These are phyloP conservation scores for Sylvia atricapilla DNA, from an alignment of 2,113 vertebrate genomes.

Conservation along the genomic window DNA sequence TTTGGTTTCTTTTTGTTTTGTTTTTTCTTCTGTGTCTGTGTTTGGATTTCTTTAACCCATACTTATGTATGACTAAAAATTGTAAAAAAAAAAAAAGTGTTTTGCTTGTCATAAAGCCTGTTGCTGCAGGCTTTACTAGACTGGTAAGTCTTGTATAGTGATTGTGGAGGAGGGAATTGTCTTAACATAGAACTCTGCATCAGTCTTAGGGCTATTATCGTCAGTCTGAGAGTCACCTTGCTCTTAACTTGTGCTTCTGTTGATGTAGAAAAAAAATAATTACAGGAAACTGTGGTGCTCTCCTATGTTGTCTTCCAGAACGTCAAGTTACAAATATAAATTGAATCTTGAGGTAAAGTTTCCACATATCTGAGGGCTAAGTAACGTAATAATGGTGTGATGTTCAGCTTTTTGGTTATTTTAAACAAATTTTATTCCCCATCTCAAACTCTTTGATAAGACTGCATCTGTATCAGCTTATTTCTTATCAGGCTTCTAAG, in stretches of 20 bases:
- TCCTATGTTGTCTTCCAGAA: neutral
- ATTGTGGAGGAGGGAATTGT: neutral
- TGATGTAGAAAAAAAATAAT: neutral
- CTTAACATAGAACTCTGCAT: neutral
- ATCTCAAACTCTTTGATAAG: neutral
- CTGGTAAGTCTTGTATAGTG: neutral
- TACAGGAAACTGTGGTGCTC: neutral
- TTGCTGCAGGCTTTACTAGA: neutral
- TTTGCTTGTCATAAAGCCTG: neutral
- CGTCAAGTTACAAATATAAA: neutral
- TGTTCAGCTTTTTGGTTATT: neutral
- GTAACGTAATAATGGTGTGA: neutral
- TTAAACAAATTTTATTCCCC: neutral
- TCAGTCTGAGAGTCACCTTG: neutral
- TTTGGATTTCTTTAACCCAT: neutral
- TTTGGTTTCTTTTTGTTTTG: no score
- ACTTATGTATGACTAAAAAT: neutral
- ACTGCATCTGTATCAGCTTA: neutral
- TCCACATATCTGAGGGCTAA: neutral
- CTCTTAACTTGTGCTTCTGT: neutral
- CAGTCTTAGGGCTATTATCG: neutral
- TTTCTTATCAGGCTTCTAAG: neutral
- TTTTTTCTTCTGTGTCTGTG: no score
- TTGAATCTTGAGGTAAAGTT: neutral
- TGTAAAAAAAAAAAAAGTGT: neutral